Conservation (phyloP, 2,113 vertebrate genomes). For the Podiceps cristatus region DNA sequence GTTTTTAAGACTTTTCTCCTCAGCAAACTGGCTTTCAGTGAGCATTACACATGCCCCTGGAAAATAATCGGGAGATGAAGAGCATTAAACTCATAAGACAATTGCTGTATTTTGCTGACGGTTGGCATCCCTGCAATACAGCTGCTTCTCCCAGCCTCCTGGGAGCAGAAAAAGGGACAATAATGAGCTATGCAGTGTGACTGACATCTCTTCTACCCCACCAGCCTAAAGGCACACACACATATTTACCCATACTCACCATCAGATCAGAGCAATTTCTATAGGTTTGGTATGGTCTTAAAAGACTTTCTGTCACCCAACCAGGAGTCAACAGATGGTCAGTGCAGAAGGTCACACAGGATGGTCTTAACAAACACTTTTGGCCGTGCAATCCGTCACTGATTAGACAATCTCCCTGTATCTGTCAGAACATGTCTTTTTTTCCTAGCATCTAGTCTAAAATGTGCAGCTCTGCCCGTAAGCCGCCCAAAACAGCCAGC, state of each 20-base stretch:
- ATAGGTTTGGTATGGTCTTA: not conserved
- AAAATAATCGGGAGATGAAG: conserved; percentile 49
- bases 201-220: not conserved
- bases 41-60: not conserved
- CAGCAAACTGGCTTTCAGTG: not conserved
- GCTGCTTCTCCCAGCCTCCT: conserved; percentile 39
- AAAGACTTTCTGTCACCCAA: not conserved
- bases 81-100: conserved; percentile 55
- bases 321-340: not conserved
- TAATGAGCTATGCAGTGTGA: not conserved
- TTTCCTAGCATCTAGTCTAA: not conserved
- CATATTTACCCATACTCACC: not conserved
- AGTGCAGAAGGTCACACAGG: not conserved
- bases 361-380: not conserved
- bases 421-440: not conserved
- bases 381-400: fast-evolving
- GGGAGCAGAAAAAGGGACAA: conserved; percentile 47
- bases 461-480: not conserved
- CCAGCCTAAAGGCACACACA: not conserved
- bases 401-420: not conserved
- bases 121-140: conserved; percentile 53
- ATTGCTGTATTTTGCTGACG: conserved; percentile 54
- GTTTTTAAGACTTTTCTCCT: not conserved
- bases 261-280: not conserved
- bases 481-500: not conserved